Conservation (phyloP, 1,140 invertebrate genomes). For the Notospermus geniculatus region DNA sequence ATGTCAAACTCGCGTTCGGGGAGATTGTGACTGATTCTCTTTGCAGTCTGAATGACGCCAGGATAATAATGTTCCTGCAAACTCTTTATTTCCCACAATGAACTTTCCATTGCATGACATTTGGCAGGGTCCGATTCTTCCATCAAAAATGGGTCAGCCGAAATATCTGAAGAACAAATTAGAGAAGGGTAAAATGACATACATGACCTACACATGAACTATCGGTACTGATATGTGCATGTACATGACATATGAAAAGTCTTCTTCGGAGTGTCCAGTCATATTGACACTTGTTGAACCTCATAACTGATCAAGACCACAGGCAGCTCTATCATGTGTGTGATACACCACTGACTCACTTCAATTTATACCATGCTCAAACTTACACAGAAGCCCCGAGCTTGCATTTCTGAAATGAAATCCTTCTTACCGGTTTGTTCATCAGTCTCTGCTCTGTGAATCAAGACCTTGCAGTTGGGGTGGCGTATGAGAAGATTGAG, state of each 20-base stretch:
- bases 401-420: too few species aligned
- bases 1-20: constrained; percentile 70
- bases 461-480: constrained; percentile 74
- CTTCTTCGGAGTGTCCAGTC: too few species aligned
- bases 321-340: not conserved
- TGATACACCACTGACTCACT: not conserved
- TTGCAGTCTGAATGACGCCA: constrained; percentile 66
- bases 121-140: constrained; percentile 74
- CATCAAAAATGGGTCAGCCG: constrained; percentile 76
- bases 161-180: constrained; percentile 19
- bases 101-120: constrained; percentile 79
- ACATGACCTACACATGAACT: not conserved
- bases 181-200: not conserved
- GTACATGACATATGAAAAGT: too few species aligned
- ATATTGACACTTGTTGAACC: too few species aligned
- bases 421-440: not conserved
- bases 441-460: constrained; percentile 60
- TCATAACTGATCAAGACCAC: too few species aligned
- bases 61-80: constrained; percentile 76
- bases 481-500: constrained; percentile 85
- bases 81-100: constrained; percentile 85
- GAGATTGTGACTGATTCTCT: constrained; percentile 68
- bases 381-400: not conserved
- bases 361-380: not conserved
- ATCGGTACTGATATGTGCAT: too few species aligned